Evolutionary conservation across 2,888 invertebrate genomes (phyloP).

Genomic region (Heliconius erato): DNA sequence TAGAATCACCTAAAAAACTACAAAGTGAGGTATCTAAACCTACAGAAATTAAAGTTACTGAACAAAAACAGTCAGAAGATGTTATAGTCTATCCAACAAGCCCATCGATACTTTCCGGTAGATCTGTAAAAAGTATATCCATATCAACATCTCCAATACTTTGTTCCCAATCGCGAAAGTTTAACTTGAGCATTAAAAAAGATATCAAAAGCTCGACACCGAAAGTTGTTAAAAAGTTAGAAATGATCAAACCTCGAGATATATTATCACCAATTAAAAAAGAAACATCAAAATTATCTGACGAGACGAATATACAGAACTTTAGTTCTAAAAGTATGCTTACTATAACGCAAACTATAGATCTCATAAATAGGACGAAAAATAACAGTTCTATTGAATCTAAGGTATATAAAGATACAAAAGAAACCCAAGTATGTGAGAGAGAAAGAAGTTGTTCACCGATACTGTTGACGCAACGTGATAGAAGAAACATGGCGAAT

Average conservation of each 20-base stretch:
- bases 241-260: conserved; percentile 50
- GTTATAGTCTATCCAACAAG: conserved; percentile 58
- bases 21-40: not conserved
- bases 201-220: conserved; percentile 61
- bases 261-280: not conserved
- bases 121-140: conserved; percentile 50
- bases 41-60: not conserved
- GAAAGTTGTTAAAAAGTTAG: conserved; percentile 58
- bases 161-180: conserved; percentile 67
- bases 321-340: conserved; percentile 70
- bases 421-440: conserved; percentile 43
- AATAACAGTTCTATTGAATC: conserved; percentile 47
- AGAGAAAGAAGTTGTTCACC: conserved; percentile 71
- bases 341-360: conserved; percentile 79
- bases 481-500: conserved; percentile 59
- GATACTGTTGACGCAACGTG: conserved; percentile 70
- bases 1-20: conserved; percentile 50
- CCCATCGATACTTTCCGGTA: conserved; percentile 77
- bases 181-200: conserved; percentile 63
- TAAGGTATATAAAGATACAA: not conserved
- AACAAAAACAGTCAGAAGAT: conserved; percentile 25
- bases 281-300: conserved; percentile 4
- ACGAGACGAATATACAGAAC: not conserved
- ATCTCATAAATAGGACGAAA: conserved; percentile 75
- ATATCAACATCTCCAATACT: conserved; percentile 73